Base-by-base conservation (phyloP, 2,888 invertebrate genomes). In the Dicyrtomina minuta region DNA sequence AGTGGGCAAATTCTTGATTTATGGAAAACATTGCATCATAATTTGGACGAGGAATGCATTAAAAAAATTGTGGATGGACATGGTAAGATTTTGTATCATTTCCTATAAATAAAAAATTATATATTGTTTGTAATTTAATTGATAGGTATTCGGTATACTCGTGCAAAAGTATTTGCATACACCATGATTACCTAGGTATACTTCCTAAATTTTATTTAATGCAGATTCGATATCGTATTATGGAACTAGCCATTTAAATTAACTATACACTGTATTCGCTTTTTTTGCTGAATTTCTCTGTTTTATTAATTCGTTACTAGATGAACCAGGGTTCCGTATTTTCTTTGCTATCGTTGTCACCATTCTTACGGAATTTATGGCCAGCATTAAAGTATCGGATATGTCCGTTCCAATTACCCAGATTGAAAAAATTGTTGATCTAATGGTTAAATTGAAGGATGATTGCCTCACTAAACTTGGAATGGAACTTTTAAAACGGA, bases 21-120 rank as follows among this genome's bases (percentile, higher is more conserved):
- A 46, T 78, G 77, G 77, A 75, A 73, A 58, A 75, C 73, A 5
- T 46, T 78, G 0, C 70, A 75, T 22, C 73, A 78, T 64, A 78
- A 77, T 68, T 66, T 76, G 17, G 66, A 69, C 4, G 27, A 44
- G 26, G 26, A 58, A 51, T 64, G 74, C 72, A 69, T 49, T 44
- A 33, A 41, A 22, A 24, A 44, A 41, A 22, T 66, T 43, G 44
- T 15, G 1, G 1, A 55, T 61, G 46, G 46, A 13, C 2, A 41
- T 17, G 43, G 60, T 60, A 33, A 4, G 12, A 24, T 60, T 26
- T 26, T 61, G 1, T 41, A 15, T 13, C 24, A 53, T 46, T 70
- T 69, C 27, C n/a, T 66, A 1, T 46, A n/a, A n/a, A n/a, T n/a
- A n/a, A n/a, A n/a, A n/a, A n/a, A n/a, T n/a, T n/a, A n/a, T n/a